phyloP scores from a whole-genome alignment of 2,797 vertebrate species.

The Oophaga sylvatica region DNA sequence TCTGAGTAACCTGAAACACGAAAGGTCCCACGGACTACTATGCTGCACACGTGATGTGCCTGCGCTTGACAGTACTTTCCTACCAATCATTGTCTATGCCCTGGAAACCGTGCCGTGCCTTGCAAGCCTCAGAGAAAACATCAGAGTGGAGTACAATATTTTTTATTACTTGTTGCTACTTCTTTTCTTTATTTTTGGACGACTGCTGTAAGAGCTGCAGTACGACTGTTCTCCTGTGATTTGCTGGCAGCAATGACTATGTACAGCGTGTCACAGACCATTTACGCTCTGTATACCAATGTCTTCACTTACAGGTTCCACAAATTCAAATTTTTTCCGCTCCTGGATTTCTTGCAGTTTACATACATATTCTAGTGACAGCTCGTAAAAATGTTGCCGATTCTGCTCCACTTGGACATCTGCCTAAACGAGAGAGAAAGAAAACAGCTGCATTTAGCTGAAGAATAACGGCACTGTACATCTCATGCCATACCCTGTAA shows the following conservation, averaged over 20 bases:
- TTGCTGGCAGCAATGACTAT: background rate
- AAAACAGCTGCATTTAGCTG: conserved; percentile 55
- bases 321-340: conserved; percentile 97
- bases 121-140: too few species aligned
- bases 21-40: too few species aligned
- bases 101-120: too few species aligned
- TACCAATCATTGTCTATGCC: too few species aligned
- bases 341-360: conserved; percentile 98
- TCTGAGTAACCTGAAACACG: too few species aligned
- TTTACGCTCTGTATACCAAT: conserved; percentile 4
- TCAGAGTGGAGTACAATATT: too few species aligned
- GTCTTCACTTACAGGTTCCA: conserved; percentile 90
- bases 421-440: conserved; percentile 77
- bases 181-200: background rate
- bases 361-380: conserved; percentile 94
- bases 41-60: too few species aligned
- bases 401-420: conserved; percentile 88
- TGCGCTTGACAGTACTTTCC: too few species aligned
- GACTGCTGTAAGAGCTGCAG: background rate
- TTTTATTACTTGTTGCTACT: background rate
- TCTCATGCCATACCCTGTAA: conserved; percentile 59
- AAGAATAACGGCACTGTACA: conserved; percentile 43
- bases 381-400: conserved; percentile 91
- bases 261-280: background rate
- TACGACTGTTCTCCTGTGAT: background rate